phyloP scores from a whole-genome alignment of 2,888 invertebrate genomes.

The Andrena camellia region DNA sequence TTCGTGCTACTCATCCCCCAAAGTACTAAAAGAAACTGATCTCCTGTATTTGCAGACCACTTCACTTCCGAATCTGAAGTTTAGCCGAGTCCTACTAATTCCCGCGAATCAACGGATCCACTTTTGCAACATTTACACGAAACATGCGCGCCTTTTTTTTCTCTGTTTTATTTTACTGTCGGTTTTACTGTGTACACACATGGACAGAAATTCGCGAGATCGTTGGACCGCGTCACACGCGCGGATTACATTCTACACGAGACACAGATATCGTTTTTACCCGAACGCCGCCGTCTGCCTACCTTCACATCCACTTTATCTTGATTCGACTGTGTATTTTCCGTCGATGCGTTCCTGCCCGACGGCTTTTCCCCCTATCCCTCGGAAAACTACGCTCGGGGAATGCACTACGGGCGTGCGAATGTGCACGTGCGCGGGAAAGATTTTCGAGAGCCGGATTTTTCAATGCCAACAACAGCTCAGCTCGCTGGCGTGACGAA shows the following conservation, averaged over 20 bases:
- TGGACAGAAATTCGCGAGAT: not conserved
- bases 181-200: not conserved
- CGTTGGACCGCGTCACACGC: conserved; percentile 23
- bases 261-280: conserved; percentile 55
- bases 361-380: conserved; percentile 42
- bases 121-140: conserved; percentile 1
- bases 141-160: not conserved
- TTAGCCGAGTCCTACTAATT: not conserved
- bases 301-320: conserved; percentile 74
- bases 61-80: not conserved
- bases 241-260: conserved; percentile 32
- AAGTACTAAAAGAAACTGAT: not conserved
- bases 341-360: conserved; percentile 63
- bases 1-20: too few relatives aligned
- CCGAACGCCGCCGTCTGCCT: conserved; percentile 45
- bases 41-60: not conserved
- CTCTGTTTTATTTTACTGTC: not conserved
- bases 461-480: conserved; percentile 71
- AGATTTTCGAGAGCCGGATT: conserved; percentile 67
- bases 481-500: conserved; percentile 45
- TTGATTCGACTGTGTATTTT: conserved; percentile 75
- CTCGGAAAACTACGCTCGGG: conserved; percentile 43
- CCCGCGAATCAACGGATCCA: not conserved
- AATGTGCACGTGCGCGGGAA: conserved; percentile 75
- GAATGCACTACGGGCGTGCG: conserved; percentile 70